phyloP scores from a whole-genome alignment of 2,888 invertebrate species.

The Himalopsyche tibetana region DNA sequence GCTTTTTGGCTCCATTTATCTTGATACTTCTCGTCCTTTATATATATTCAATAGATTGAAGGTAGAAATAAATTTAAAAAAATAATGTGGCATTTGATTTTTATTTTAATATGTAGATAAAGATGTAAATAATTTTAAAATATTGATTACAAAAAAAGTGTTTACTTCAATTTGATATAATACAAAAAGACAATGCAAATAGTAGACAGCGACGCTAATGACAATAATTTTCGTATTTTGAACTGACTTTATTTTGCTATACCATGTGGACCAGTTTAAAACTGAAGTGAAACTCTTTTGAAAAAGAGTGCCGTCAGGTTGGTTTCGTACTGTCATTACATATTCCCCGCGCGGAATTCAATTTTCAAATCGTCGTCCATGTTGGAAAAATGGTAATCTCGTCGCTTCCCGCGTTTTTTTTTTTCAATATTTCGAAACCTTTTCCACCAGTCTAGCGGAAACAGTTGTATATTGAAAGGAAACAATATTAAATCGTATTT shows the following conservation, averaged over 20 bases:
- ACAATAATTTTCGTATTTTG: too few relatives aligned
- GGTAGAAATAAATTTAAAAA: too few relatives aligned
- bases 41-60: too few relatives aligned
- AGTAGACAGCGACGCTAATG: too few relatives aligned
- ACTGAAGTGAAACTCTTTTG: not conserved
- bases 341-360: conserved; percentile 43
- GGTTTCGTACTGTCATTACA: conserved; percentile 34
- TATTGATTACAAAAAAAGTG: too few relatives aligned
- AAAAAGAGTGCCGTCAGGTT: not conserved
- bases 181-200: too few relatives aligned
- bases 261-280: not conserved
- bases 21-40: too few relatives aligned
- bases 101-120: too few relatives aligned
- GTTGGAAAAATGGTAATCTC: conserved; percentile 28
- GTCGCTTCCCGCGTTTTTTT: conserved; percentile 24
- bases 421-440: conserved; percentile 8
- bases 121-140: too few relatives aligned
- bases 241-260: not conserved
- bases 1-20: too few relatives aligned
- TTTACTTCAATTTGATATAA: too few relatives aligned
- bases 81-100: too few relatives aligned
- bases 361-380: conserved; percentile 3
- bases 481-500: conserved; percentile 37
- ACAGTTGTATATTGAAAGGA: conserved; percentile 4
- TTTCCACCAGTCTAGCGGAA: conserved; percentile 2